Evolutionary conservation across 2,113 vertebrate species (phyloP).

Genomic region (Caranx melampygus): DNA sequence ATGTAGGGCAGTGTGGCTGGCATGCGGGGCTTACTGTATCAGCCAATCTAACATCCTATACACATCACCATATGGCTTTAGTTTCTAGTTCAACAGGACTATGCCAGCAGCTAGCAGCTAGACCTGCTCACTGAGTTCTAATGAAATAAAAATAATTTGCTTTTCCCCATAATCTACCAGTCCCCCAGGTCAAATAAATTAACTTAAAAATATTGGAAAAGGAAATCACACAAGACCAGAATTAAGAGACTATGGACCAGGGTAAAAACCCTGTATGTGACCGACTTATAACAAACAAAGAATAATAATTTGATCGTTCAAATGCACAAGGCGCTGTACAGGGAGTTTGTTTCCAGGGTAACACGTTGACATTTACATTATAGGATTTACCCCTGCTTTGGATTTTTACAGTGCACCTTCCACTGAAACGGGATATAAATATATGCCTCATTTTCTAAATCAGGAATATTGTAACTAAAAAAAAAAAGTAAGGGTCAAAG

Average conservation of each 20-base stretch:
- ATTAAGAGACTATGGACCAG: neutral
- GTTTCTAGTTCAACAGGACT: neutral
- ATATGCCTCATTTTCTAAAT: slow-evolving; percentile 3
- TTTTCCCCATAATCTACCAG: neutral
- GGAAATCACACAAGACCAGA: neutral
- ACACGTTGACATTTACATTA: slow-evolving; percentile 25
- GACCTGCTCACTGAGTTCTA: neutral
- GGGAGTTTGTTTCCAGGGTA: slow-evolving; percentile 25
- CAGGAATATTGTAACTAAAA: slow-evolving; percentile 7
- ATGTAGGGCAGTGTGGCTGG: neutral
- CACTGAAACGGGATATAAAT: neutral
- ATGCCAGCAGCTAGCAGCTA: neutral
- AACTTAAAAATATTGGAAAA: neutral
- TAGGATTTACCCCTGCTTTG: neutral
- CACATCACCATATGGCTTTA: neutral
- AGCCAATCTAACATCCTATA: neutral
- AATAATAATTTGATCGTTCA: slow-evolving; percentile 27
- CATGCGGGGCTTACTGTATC: neutral
- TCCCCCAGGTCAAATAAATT: neutral
- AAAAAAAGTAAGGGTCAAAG: slow-evolving; percentile 17
- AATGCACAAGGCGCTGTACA: neutral
- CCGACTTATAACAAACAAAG: slow-evolving; percentile 1
- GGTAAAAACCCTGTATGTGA: neutral
- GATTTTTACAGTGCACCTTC: neutral
- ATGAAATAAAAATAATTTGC: neutral